Conservation (phyloP, 2,113 vertebrate genomes). For the Campylomormyrus numenius region DNA sequence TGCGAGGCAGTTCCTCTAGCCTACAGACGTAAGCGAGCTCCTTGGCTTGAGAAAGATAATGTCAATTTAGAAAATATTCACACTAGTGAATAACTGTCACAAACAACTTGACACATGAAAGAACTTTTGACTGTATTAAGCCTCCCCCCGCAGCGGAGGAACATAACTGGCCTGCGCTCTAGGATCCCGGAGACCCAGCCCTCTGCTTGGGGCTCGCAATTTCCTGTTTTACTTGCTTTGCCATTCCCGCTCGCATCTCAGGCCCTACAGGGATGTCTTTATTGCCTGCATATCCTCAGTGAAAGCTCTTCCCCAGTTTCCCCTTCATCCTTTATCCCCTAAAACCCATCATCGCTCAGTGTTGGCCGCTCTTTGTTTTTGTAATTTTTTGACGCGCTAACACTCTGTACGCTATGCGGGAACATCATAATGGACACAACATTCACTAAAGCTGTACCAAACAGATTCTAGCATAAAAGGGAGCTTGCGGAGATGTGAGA, state of each 20-base stretch:
- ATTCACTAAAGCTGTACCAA: not conserved
- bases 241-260: slow-evolving; percentile 19
- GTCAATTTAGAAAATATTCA: not conserved
- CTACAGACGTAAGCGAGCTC: not conserved
- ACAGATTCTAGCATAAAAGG: not conserved
- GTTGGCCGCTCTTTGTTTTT: not conserved
- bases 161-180: not conserved
- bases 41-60: not conserved
- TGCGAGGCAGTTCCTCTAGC: not conserved
- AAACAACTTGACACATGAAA: not conserved
- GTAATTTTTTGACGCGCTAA: not conserved
- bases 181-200: slow-evolving; percentile 17
- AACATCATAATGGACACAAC: not conserved
- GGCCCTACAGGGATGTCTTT: slow-evolving; percentile 17
- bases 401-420: not conserved
- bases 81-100: not conserved
- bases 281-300: slow-evolving; percentile 25
- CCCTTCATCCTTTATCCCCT: not conserved
- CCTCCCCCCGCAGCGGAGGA: not conserved
- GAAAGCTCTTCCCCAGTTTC: slow-evolving; percentile 5
- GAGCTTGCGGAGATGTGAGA: not conserved
- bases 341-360: not conserved
- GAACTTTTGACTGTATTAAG: not conserved
- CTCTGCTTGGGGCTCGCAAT: slow-evolving; percentile 24
- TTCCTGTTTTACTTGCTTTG: slow-evolving; percentile 36